Percentiles rank a stretch among this genome's conserved stretches.
phyloP scores from a whole-genome alignment of 2,888 invertebrate genomes.

The Ariolimax columbianus region DNA sequence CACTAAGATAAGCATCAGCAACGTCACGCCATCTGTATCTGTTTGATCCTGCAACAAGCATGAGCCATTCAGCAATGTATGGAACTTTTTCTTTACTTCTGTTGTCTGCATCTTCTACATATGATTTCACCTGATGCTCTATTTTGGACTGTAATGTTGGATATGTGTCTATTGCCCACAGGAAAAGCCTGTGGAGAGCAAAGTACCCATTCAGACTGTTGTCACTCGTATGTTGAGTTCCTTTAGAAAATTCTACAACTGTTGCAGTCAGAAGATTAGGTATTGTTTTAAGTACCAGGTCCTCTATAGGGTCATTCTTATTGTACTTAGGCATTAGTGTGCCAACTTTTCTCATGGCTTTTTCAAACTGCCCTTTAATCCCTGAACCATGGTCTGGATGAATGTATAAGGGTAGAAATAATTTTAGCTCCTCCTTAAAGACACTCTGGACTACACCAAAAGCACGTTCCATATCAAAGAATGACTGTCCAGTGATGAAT shows the following conservation, averaged over 20 bases:
- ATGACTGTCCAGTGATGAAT: conserved; percentile 66
- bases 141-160: conserved; percentile 63
- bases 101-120: conserved; percentile 64
- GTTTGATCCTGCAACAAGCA: conserved; percentile 67
- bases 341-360: conserved; percentile 61
- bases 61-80: conserved; percentile 72
- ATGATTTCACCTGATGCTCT: conserved; percentile 61
- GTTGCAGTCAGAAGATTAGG: conserved; percentile 73
- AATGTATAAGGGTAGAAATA: conserved; percentile 70
- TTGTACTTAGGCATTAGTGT: conserved; percentile 66
- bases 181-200: conserved; percentile 67
- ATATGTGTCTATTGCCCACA: conserved; percentile 72
- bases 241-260: conserved; percentile 73
- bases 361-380: conserved; percentile 65
- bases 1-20: conserved; percentile 68
- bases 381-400: conserved; percentile 64
- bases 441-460: conserved; percentile 69
- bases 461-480: conserved; percentile 66
- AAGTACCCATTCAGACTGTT: conserved; percentile 72
- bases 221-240: conserved; percentile 73
- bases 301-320: conserved; percentile 63
- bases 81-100: conserved; percentile 70
- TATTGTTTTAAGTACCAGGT: conserved; percentile 68
- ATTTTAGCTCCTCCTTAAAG: conserved; percentile 69
- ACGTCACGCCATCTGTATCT: conserved; percentile 73